phyloP scores from a whole-genome alignment of 2,797 vertebrate genomes.

The Thaleichthys pacificus region DNA sequence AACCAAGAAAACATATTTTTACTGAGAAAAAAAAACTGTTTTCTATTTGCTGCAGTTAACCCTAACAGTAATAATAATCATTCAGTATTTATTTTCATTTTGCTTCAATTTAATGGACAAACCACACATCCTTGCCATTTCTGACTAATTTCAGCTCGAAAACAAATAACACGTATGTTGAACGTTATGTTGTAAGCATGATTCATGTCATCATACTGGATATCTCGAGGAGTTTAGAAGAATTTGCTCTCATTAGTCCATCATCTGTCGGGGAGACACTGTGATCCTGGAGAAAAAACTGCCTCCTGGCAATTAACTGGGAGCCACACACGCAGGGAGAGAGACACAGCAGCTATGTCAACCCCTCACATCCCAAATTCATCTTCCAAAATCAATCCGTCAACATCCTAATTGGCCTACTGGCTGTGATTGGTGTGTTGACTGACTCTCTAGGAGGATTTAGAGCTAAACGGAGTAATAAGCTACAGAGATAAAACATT shows the following conservation, averaged over 20 bases:
- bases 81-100: neutral
- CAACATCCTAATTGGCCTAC: constrained; percentile 78
- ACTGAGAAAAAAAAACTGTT: too few relatives aligned
- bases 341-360: constrained; percentile 74
- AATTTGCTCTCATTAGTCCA: constrained; percentile 72
- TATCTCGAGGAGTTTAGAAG: constrained; percentile 72
- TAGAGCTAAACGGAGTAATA: constrained; percentile 78
- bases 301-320: constrained; percentile 74
- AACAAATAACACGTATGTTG: constrained; percentile 61
- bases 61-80: constrained; percentile 8
- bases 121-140: neutral
- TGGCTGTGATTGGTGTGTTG: constrained; percentile 72
- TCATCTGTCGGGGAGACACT: constrained; percentile 74
- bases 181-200: constrained; percentile 45
- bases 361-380: constrained; percentile 80
- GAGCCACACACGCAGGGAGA: constrained; percentile 67
- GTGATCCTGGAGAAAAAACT: constrained; percentile 66
- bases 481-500: constrained; percentile 73
- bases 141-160: constrained; percentile 12
- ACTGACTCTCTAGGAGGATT: constrained; percentile 74
- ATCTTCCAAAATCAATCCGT: constrained; percentile 82
- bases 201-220: constrained; percentile 67
- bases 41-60: constrained; percentile 1
- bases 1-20: constrained; percentile 24
- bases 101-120: neutral